Evolutionary conservation across 2,797 vertebrate genomes (phyloP).

Genomic region (Pelodytes ibericus): DNA sequence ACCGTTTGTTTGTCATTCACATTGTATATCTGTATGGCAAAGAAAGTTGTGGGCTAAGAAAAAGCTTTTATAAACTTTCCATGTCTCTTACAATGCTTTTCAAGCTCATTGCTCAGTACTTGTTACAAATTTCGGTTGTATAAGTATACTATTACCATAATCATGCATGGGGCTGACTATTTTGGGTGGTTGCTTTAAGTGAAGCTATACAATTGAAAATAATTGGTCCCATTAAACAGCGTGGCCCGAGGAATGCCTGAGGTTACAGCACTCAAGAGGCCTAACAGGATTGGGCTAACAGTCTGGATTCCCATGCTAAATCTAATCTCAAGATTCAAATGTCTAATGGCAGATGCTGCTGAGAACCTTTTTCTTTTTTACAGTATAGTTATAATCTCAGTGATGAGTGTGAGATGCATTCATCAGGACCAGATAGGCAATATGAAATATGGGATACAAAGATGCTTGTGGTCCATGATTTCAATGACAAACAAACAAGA

Average conservation of each 20-base stretch:
- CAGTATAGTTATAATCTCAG: conserved; percentile 42
- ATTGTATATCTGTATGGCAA: too few relatives aligned
- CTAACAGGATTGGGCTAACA: conserved; percentile 48
- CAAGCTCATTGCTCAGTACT: conserved; percentile 14
- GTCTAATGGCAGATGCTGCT: conserved; percentile 48
- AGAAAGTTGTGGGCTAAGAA: background rate
- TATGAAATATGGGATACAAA: conserved; percentile 16
- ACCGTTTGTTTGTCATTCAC: too few relatives aligned
- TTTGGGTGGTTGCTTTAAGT: conserved; percentile 51
- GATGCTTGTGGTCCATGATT: conserved; percentile 6
- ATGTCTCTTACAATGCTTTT: conserved; percentile 32
- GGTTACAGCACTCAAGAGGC: conserved; percentile 53
- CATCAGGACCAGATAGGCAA: background rate
- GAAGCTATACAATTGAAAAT: conserved; percentile 51
- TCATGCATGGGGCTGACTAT: conserved; percentile 49
- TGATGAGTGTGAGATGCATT: conserved; percentile 35
- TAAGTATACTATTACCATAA: conserved; percentile 52
- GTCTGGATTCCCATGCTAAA: conserved; percentile 48
- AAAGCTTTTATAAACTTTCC: background rate
- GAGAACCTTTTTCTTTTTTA: conserved; percentile 32
- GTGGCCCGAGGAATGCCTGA: conserved; percentile 51
- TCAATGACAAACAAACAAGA: background rate
- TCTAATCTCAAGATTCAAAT: conserved; percentile 48
- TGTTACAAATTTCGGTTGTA: conserved; percentile 36
- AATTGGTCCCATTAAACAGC: conserved; percentile 54